Conservation (phyloP, 2,797 vertebrate genomes). For the Channa striata region DNA sequence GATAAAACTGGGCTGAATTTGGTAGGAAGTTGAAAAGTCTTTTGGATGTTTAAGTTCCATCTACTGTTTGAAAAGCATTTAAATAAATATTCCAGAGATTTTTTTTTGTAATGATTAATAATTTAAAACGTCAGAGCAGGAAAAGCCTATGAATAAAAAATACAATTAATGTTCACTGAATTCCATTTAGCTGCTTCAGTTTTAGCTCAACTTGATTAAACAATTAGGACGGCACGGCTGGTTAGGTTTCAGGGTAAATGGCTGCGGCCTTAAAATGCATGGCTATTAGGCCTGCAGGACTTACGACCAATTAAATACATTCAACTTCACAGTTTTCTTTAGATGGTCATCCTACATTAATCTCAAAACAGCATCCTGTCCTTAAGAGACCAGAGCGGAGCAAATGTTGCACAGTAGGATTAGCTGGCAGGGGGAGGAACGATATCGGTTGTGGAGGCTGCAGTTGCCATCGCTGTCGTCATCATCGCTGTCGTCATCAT, state of each 20-base stretch:
- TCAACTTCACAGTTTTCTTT: conserved; percentile 20
- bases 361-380: conserved; percentile 26
- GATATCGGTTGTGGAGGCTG: conserved; percentile 41
- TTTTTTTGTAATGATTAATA: not conserved
- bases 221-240: conserved; percentile 21
- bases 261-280: conserved; percentile 17
- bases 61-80: not conserved
- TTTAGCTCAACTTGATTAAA: not conserved
- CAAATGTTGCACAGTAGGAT: conserved; percentile 1
- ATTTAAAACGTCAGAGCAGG: not conserved
- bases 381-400: conserved; percentile 27
- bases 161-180: not conserved
- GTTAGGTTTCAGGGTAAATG: conserved; percentile 32
- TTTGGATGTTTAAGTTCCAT: not conserved
- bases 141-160: not conserved
- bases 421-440: conserved; percentile 35
- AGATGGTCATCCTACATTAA: conserved; percentile 17
- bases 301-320: conserved; percentile 29
- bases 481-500: conserved; percentile 28
- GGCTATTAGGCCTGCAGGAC: conserved; percentile 23
- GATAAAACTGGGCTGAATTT: not conserved
- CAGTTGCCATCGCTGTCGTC: conserved; percentile 17
- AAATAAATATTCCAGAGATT: not conserved
- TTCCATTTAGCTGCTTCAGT: not conserved
- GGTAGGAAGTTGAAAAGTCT: not conserved